Evolutionary conservation across 2,797 vertebrate genomes (phyloP).

Genomic region (Manis crassicaudata): DNA sequence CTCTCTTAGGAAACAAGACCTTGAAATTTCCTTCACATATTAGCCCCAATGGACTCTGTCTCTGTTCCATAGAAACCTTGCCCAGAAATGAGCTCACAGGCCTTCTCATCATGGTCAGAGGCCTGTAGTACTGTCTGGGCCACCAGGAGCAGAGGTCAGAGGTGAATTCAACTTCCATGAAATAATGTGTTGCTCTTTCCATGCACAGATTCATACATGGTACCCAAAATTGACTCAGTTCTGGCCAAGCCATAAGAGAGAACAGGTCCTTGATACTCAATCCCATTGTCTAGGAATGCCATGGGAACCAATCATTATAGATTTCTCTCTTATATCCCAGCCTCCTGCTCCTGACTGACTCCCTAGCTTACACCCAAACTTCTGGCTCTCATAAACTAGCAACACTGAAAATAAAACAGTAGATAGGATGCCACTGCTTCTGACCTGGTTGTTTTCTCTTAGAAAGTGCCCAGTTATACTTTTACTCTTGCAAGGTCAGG

Average conservation of each 20-base stretch:
- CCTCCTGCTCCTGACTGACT: neutral
- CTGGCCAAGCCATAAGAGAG: neutral
- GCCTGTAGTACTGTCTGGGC: conserved; percentile 67
- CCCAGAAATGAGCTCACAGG: conserved; percentile 76
- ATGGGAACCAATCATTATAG: neutral
- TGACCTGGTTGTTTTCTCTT: conserved; percentile 2
- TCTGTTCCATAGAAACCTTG: conserved; percentile 67
- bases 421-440: neutral
- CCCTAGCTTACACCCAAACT: neutral
- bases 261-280: neutral
- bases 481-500: conserved; percentile 26
- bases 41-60: conserved; percentile 66
- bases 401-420: conserved; percentile 15
- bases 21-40: conserved; percentile 70
- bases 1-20: conserved; percentile 67
- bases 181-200: conserved; percentile 56
- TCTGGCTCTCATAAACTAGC: neutral
- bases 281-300: neutral
- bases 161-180: conserved; percentile 45
- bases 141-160: conserved; percentile 59
- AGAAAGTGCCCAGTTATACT: conserved; percentile 18
- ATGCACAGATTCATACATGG: neutral
- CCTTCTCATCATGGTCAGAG: conserved; percentile 63
- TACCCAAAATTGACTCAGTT: conserved; percentile 46
- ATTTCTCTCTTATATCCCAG: neutral